phyloP scores from a whole-genome alignment of 1,140 invertebrate genomes.

The Drosophila subobscura region DNA sequence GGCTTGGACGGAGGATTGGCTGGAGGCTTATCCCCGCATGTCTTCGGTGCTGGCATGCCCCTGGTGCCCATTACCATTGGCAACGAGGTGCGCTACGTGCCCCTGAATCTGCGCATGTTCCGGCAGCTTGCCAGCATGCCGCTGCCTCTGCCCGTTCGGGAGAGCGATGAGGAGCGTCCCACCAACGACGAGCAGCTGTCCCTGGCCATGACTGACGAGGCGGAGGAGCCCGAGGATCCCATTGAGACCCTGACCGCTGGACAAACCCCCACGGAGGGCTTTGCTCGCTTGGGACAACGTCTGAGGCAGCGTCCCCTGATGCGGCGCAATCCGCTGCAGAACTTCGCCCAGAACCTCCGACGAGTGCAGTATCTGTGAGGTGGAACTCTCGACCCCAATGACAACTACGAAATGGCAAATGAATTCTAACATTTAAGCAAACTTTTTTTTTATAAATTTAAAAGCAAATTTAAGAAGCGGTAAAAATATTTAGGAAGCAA shows the following conservation, averaged over 20 bases:
- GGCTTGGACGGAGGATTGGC: background rate
- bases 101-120: constrained; percentile 60
- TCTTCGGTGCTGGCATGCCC: constrained; percentile 17
- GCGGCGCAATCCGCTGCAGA: constrained; percentile 20
- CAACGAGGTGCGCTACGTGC: constrained; percentile 63
- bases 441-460: no score
- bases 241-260: no score
- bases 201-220: background rate
- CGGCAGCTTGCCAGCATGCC: constrained; percentile 29
- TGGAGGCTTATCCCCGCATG: background rate
- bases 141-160: constrained; percentile 14
- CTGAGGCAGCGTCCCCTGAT: constrained; percentile 10
- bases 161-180: constrained; percentile 27
- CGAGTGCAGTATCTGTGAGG: constrained; percentile 38
- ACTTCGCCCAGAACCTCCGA: constrained; percentile 42
- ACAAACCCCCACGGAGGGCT: background rate
- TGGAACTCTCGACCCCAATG: background rate
- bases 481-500: no score
- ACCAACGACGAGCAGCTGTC: background rate
- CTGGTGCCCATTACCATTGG: constrained; percentile 61
- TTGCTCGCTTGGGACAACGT: constrained; percentile 20
- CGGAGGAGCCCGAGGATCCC: constrained; percentile 28
- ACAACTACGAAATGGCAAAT: no score
- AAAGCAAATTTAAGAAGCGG: no score
- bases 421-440: no score